Evolutionary conservation across 2,888 invertebrate species (phyloP), one percentile per base, ranked within the genome.

Genomic region (Nebria salina): DNA sequence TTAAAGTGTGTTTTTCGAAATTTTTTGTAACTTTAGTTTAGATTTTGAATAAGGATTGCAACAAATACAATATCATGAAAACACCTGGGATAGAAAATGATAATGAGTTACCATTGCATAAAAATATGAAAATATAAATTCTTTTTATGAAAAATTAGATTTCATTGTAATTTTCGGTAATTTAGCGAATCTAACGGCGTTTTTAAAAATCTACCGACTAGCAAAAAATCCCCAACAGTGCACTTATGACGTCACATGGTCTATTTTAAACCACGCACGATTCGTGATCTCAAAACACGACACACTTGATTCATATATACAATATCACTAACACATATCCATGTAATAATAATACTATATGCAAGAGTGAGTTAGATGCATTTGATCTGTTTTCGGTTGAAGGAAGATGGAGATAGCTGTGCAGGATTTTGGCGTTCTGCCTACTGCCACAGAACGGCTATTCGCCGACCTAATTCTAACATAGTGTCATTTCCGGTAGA

Each of bases 401-500:
- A 26, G 34, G 9, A 9, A 72, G 26, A 20, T 9, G n/a, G 41
- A 11, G 11, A 72, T 20, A 34, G 34, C 41, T 25, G 72, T 34
- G 72, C 72, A 34, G 73, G 41, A 43, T 73, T 42, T 54, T 73
- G 43, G 43, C 73, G 73, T 41, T 34, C 41, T 73, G 74, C 65
- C 54, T 65, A 42, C 66, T 65, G 79, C 74, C 65, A 65, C 68
- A 66, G 79, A 68, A 66, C 75, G 77, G 74, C 79, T 79, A 75
- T 68, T 79, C 75, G 79, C 26, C 79, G 79, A 79, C 79, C 79
- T 79, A 79, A 79, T 79, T 79, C 75, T 79, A 74, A 72, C 73
- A 68, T 43, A 79, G 79, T 79, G 79, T 79, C 79, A 79, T 79
- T 79, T 79, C 79, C 79, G 79, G 79, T 75, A 79, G 79, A 79